Evolutionary conservation across 1,140 invertebrate species (phyloP).

Genomic region (Papilio polyxenes): DNA sequence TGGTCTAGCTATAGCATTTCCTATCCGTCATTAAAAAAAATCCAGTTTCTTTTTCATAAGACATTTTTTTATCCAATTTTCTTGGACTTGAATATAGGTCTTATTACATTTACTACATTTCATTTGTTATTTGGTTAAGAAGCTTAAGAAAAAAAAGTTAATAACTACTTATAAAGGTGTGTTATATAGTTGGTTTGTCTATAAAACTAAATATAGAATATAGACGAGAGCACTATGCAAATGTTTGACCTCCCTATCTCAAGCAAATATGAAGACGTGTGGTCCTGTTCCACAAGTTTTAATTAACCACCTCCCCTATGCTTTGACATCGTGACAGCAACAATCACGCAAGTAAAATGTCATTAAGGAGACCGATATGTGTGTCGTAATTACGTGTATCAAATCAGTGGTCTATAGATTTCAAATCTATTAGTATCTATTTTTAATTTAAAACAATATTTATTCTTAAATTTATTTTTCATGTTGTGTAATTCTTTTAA

Average conservation of each 20-base stretch:
- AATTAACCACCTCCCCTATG: constrained; percentile 60
- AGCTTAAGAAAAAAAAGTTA: too few relatives aligned
- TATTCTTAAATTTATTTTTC: neutral
- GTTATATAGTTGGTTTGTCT: neutral
- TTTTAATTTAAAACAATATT: neutral
- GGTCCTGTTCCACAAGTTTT: constrained; percentile 55
- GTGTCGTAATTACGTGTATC: constrained; percentile 55
- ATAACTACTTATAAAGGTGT: too few relatives aligned
- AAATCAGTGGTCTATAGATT: constrained; percentile 40
- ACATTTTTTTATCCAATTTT: too few relatives aligned
- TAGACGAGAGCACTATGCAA: constrained; percentile 34
- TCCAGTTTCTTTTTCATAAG: too few relatives aligned
- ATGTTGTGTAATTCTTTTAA: neutral
- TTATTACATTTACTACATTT: too few relatives aligned
- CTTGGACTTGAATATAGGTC: too few relatives aligned
- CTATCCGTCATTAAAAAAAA: neutral
- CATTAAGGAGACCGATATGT: constrained; percentile 72
- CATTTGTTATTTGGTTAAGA: too few relatives aligned
- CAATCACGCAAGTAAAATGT: constrained; percentile 76
- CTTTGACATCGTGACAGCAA: constrained; percentile 68
- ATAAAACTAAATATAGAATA: neutral
- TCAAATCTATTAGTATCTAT: constrained; percentile 32
- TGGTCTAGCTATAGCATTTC: neutral
- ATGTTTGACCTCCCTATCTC: constrained; percentile 37
- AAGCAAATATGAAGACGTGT: constrained; percentile 39